Percentiles rank a stretch among this genome's conserved stretches.
phyloP scores from a whole-genome alignment of 2,797 vertebrate genomes.

The Phoxinus dragarum region DNA sequence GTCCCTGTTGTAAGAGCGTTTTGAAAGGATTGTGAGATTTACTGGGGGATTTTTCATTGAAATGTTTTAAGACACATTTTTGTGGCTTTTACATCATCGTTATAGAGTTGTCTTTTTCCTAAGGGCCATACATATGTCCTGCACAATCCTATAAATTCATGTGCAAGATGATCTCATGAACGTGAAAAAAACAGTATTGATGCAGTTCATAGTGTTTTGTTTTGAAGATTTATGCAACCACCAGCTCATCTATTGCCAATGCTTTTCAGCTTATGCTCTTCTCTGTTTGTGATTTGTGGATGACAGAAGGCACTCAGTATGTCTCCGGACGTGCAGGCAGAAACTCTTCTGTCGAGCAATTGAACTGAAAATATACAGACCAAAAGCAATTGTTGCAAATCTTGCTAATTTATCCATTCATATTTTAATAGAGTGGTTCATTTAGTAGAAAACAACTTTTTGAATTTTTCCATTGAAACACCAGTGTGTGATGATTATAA shows the following conservation, averaged over 20 bases:
- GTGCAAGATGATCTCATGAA: background rate
- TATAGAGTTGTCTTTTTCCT: background rate
- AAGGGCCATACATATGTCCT: background rate
- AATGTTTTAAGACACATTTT: conserved; percentile 9
- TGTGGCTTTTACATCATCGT: background rate
- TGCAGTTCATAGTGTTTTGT: conserved; percentile 1
- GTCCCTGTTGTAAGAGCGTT: background rate
- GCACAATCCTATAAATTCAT: background rate
- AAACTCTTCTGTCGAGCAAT: conserved; percentile 37
- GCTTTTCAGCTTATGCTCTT: background rate
- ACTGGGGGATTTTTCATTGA: background rate
- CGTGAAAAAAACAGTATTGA: background rate
- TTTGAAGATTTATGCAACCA: conserved; percentile 12
- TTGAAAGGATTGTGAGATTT: background rate
- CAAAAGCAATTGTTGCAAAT: conserved; percentile 6
- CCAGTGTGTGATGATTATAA: background rate
- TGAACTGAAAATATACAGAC: background rate
- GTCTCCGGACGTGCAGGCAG: background rate
- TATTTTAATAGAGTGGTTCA: background rate
- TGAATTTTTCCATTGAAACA: background rate
- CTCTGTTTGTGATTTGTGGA: background rate
- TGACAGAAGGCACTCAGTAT: background rate
- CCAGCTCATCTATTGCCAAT: conserved; percentile 10
- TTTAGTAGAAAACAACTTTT: background rate
- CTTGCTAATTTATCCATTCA: background rate